Percentiles rank a stretch among this genome's conserved stretches.
Conservation (phyloP, 2,797 vertebrate species). For the Cossypha heuglini region DNA sequence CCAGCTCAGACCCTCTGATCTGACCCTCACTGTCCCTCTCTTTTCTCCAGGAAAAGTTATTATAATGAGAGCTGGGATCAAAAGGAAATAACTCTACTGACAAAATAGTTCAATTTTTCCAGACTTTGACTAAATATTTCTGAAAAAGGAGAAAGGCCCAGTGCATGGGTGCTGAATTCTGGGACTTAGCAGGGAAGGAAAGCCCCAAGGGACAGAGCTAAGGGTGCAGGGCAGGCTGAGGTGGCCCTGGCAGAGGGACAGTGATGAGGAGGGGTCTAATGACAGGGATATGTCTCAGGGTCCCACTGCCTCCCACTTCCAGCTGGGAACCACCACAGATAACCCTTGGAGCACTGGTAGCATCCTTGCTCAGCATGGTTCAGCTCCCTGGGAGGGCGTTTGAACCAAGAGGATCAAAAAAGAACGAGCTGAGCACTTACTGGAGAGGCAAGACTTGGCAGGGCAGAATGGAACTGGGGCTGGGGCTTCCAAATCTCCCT, state of each 20-base stretch:
- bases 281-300: not conserved
- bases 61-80: not conserved
- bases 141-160: not conserved
- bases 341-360: not conserved
- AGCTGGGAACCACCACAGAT: not conserved
- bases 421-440: rapidly evolving
- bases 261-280: not conserved
- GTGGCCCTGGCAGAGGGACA: not conserved
- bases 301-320: not conserved
- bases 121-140: not conserved
- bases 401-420: not conserved
- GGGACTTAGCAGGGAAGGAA: not conserved
- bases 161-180: not conserved
- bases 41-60: not conserved
- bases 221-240: not conserved
- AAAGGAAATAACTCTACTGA: not conserved
- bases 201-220: not conserved
- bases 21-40: not conserved
- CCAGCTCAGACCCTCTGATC: not conserved
- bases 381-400: not conserved
- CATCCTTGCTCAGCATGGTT: not conserved
- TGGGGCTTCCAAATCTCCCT: not conserved
- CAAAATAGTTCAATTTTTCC: rapidly evolving
- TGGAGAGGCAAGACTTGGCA: not conserved
- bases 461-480: not conserved